Base-by-base conservation (phyloP, 1,140 invertebrate species). In the Bacillus rossius region DNA sequence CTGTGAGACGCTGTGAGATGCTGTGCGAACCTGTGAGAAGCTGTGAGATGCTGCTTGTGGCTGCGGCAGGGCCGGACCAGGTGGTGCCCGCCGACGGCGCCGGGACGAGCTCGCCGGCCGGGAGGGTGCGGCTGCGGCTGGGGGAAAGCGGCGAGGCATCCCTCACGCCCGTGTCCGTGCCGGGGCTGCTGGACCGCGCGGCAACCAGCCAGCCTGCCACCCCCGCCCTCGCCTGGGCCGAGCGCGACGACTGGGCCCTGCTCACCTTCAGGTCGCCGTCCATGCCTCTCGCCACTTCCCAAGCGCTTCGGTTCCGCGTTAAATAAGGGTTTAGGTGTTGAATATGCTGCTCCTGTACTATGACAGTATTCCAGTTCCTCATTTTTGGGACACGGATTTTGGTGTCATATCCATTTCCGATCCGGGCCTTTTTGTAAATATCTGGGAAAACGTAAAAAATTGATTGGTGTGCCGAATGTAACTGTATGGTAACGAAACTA, bases 61-160 rank as follows among this genome's bases (percentile, higher is more conserved):
- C n/a, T 34, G 29, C 10, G 29, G 2, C 16, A 54, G 52, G 52
- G 16, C 52, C 52, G 1, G 52, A 54, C 22, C 52, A 54, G 41
- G 52, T 54, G 16, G n/a, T 54, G 8, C 34, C 52, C 19, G 34
- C 52, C 4, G 23, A 10, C 0, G 14, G 8, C 10, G 25, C 22
- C 14, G 37, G 1, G 37, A 54, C 52, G 16, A 40, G 29, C 5
- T 23, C 3, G 1, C 23, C 52, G 5, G 23, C 17, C 41, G 52
- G 52, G 13, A 34, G 52, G 8, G 52, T 54, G 23, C 22, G 19
- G 10, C 16, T 54, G 23, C 3, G 22, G n/a, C 13, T 41, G 8
- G 52, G 19, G 7, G 37, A 54, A 5, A 29, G 14, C 20, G 52
- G 52, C 1, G 8, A 22, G 1, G 52, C 7, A 13, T n/a, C 52